Evolutionary conservation across 1,140 invertebrate species (phyloP).

Genomic region (Zaprionus vittiger): DNA sequence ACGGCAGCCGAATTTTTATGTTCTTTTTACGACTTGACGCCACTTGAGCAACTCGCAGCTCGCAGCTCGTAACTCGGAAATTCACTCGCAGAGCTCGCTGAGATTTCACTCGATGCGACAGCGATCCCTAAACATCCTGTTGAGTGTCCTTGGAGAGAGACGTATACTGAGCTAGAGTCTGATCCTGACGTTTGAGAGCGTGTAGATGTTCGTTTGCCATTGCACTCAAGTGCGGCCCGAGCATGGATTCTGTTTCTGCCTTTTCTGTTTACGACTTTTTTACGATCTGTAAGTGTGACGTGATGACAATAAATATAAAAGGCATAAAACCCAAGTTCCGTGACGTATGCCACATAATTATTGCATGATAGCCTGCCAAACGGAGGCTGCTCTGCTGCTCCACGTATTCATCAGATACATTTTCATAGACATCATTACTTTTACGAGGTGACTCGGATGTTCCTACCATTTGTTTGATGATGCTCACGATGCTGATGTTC

Average conservation of each 20-base stretch:
- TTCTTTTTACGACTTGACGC: constrained; percentile 84
- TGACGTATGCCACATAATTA: constrained; percentile 82
- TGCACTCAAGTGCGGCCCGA: constrained; percentile 41
- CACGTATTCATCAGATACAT: constrained; percentile 65
- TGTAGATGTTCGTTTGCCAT: constrained; percentile 41
- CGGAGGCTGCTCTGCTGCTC: constrained; percentile 49
- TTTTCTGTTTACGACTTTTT: constrained; percentile 74
- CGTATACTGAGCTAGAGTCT: constrained; percentile 2
- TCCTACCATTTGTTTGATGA: constrained; percentile 65
- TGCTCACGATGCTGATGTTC: constrained; percentile 60
- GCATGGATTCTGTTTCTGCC: constrained; percentile 40
- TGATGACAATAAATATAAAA: constrained; percentile 83
- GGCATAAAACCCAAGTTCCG: constrained; percentile 80
- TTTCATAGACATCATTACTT: constrained; percentile 75
- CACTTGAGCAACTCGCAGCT: constrained; percentile 53
- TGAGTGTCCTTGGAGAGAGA: constrained; percentile 34
- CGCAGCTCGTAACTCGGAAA: background rate
- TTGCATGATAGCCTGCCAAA: constrained; percentile 61
- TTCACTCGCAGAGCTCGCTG: constrained; percentile 12
- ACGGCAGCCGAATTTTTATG: constrained; percentile 69
- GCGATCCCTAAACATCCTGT: constrained; percentile 43
- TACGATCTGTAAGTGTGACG: constrained; percentile 83
- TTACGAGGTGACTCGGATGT: constrained; percentile 78
- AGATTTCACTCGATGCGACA: constrained; percentile 48
- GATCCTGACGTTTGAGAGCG: constrained; percentile 55